phyloP scores from a whole-genome alignment of 2,888 invertebrate species.

The Corythucha ciliata region DNA sequence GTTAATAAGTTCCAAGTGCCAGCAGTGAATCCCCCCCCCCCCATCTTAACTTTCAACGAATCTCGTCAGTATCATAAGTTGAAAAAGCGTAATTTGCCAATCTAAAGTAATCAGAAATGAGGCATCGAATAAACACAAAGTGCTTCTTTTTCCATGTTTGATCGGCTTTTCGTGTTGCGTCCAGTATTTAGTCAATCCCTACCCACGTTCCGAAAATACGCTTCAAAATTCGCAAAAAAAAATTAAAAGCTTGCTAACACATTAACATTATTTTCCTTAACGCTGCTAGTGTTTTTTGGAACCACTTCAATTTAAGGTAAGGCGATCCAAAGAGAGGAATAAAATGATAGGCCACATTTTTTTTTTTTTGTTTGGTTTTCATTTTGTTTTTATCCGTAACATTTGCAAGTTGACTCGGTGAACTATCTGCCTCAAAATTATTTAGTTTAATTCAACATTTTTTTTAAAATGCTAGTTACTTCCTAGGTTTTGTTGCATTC shows the following conservation, averaged over 20 bases:
- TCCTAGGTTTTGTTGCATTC: constrained; percentile 15
- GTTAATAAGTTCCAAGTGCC: too few relatives aligned
- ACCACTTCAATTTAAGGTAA: constrained; percentile 99
- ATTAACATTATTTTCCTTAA: constrained; percentile 35
- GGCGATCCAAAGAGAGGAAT: constrained; percentile 39
- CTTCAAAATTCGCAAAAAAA: too few relatives aligned
- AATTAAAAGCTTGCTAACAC: too few relatives aligned
- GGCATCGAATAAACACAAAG: too few relatives aligned
- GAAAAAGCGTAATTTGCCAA: constrained; percentile 20
- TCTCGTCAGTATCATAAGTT: neutral
- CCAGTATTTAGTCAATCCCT: too few relatives aligned
- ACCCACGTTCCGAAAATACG: too few relatives aligned
- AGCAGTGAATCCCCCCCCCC: too few relatives aligned
- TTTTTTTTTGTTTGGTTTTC: constrained; percentile 9
- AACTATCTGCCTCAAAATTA: neutral
- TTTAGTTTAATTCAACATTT: neutral
- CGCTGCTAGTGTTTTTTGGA: constrained; percentile 83
- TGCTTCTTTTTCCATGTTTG: too few relatives aligned
- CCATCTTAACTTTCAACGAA: neutral
- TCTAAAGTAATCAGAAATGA: constrained; percentile 26
- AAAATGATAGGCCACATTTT: constrained; percentile 22
- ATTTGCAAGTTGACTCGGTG: constrained; percentile 2
- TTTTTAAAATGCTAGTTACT: neutral
- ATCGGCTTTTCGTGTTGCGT: too few relatives aligned
- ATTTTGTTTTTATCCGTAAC: neutral